Percentiles rank a stretch among this genome's conserved stretches.
phyloP scores from a whole-genome alignment of 1,140 invertebrate species.

The Drosophila elegans region DNA sequence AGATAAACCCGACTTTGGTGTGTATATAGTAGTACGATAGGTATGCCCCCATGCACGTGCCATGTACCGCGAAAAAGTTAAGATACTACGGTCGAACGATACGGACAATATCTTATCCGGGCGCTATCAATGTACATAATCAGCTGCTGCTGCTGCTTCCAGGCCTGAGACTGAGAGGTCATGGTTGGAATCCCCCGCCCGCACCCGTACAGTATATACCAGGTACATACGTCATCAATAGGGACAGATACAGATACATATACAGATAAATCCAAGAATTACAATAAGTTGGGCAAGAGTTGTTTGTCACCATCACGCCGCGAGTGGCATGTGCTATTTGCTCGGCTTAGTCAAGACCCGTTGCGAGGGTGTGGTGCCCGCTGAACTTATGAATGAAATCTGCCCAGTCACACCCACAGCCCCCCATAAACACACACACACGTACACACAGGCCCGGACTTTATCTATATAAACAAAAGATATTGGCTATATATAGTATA shows the following conservation, averaged over 20 bases:
- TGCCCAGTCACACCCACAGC: slow-evolving; percentile 61
- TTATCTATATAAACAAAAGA: slow-evolving; percentile 77
- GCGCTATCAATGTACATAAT: slow-evolving; percentile 75
- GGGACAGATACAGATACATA: slow-evolving; percentile 19
- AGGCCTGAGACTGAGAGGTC: slow-evolving; percentile 52
- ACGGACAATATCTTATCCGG: slow-evolving; percentile 77
- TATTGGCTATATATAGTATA: slow-evolving; percentile 65
- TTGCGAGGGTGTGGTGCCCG: slow-evolving; percentile 47
- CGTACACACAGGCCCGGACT: slow-evolving; percentile 9
- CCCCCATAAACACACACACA: background rate
- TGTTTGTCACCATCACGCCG: slow-evolving; percentile 12
- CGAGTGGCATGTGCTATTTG: slow-evolving; percentile 52
- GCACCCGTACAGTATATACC: too few species aligned
- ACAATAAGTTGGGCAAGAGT: slow-evolving; percentile 46
- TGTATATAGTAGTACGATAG: slow-evolving; percentile 45
- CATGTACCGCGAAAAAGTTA: slow-evolving; percentile 62
- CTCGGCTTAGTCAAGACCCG: slow-evolving; percentile 40
- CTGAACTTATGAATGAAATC: slow-evolving; percentile 73
- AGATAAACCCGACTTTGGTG: slow-evolving; percentile 56
- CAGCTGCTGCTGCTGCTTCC: slow-evolving; percentile 58
- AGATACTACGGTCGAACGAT: slow-evolving; percentile 73
- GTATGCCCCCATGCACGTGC: slow-evolving; percentile 62
- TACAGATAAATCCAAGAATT: slow-evolving; percentile 43
- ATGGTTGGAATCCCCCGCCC: slow-evolving; percentile 34
- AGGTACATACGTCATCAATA: slow-evolving; percentile 60